Percentiles rank a stretch among this genome's conserved stretches.
phyloP scores from a whole-genome alignment of 2,113 vertebrate genomes.

The Halcyon senegalensis region DNA sequence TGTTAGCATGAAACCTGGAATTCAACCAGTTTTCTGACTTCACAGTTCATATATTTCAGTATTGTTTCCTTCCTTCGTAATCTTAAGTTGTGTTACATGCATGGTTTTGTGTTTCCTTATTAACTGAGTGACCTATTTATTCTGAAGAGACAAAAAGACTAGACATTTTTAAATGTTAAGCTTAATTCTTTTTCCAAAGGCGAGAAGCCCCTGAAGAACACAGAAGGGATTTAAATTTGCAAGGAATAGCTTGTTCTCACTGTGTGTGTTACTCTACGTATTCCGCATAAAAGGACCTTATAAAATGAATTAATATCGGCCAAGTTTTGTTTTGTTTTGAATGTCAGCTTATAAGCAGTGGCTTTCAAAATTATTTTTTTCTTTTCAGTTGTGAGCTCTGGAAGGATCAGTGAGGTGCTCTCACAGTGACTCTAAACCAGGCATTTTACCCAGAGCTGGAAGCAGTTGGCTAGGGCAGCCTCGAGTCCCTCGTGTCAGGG shows the following conservation, averaged over 20 bases:
- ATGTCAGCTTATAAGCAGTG: neutral
- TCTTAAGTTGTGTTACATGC: slow-evolving; percentile 15
- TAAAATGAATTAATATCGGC: neutral
- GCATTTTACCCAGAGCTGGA: neutral
- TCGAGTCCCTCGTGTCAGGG: neutral
- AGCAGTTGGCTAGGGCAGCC: neutral
- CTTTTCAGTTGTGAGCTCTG: neutral
- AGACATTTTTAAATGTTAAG: neutral
- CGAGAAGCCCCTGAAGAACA: neutral
- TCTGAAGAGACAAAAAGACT: neutral
- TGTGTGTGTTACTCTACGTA: fast-evolving
- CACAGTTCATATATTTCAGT: neutral
- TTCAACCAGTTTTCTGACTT: neutral
- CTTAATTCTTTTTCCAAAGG: neutral
- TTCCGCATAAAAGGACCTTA: neutral
- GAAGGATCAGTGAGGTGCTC: neutral
- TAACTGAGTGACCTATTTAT: neutral
- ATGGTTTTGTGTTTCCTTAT: slow-evolving; percentile 51
- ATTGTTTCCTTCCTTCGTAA: slow-evolving; percentile 27
- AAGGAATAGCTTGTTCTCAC: neutral
- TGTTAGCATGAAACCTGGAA: slow-evolving; percentile 33
- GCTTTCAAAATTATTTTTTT: neutral
- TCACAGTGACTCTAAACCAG: neutral
- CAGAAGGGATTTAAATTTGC: neutral
- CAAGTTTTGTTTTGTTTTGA: neutral